Percentiles rank a stretch among this genome's conserved stretches.
phyloP scores from a whole-genome alignment of 2,888 invertebrate genomes.

The Petrolisthes cinctipes region DNA sequence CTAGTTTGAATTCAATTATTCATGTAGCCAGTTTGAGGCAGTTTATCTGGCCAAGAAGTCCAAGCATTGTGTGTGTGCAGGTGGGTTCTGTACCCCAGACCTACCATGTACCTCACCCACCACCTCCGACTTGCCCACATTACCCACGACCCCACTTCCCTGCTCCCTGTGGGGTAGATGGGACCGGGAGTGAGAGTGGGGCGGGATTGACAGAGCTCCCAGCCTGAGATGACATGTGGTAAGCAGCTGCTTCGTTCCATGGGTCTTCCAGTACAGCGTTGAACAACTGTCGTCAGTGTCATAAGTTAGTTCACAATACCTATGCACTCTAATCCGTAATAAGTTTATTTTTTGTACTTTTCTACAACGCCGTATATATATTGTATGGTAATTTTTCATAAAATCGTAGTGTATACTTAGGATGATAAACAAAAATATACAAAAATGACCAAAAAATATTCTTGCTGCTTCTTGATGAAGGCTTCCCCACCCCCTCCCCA shows the following conservation, averaged over 20 bases:
- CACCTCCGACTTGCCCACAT: constrained; percentile 13
- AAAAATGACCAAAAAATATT: constrained; percentile 61
- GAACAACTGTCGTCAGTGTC: constrained; percentile 64
- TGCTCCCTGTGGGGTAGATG: constrained; percentile 15
- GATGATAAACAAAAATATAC: constrained; percentile 55
- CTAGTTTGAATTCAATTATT: too few relatives aligned
- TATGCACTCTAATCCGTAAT: constrained; percentile 64
- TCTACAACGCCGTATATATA: constrained; percentile 64
- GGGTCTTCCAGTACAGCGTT: constrained; percentile 64
- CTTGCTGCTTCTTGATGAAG: constrained; percentile 60
- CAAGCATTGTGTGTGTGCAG: not conserved
- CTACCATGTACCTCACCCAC: constrained; percentile 36
- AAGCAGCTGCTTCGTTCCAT: constrained; percentile 63
- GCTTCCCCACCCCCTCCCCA: constrained; percentile 53
- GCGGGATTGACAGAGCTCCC: constrained; percentile 32
- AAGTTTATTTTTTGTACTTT: constrained; percentile 64
- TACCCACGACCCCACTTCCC: constrained; percentile 14
- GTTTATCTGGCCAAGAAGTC: too few relatives aligned
- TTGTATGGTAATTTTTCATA: constrained; percentile 64
- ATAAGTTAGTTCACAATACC: constrained; percentile 64
- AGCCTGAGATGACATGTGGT: constrained; percentile 55
- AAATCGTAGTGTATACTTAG: constrained; percentile 64
- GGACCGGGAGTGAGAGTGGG: constrained; percentile 13
- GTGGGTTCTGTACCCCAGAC: constrained; percentile 45
- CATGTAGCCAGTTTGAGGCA: too few relatives aligned